A percentile compares a stretch with the other conserved stretches of the same genome.
These are phyloP conservation scores for Sarcophilus harrisii DNA, from an alignment of 2,797 vertebrate species.

Conservation along the genomic window DNA sequence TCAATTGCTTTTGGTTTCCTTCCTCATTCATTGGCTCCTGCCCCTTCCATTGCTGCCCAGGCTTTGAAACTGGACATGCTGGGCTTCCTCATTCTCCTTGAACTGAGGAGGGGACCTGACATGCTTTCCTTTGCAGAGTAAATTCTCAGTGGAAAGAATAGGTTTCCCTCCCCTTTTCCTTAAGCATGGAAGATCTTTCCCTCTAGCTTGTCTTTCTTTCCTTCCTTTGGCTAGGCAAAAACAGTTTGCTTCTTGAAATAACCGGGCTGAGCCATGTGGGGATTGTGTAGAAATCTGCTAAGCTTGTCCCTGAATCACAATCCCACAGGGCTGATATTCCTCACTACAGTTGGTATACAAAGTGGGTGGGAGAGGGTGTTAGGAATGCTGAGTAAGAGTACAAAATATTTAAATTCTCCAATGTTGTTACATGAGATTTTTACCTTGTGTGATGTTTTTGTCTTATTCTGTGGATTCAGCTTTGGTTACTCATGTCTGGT, in stretches of 20 bases:
- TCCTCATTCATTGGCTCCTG: not conserved
- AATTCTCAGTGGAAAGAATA: not conserved
- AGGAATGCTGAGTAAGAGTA: not conserved
- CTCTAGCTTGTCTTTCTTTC: not conserved
- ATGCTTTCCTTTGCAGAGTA: not conserved
- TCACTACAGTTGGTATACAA: not conserved
- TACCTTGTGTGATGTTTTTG: not conserved
- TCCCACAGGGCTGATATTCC: not conserved
- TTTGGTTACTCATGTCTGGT: not conserved
- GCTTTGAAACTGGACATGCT: not conserved
- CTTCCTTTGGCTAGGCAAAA: not conserved
- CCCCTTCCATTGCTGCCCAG: not conserved
- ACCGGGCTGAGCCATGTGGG: not conserved
- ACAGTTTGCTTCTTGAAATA: not conserved
- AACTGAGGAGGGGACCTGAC: not conserved
- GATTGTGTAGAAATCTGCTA: not conserved
- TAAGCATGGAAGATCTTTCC: not conserved
- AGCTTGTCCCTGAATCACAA: not conserved
- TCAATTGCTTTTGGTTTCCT: not conserved
- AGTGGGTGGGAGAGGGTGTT: not conserved
- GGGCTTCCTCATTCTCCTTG: not conserved
- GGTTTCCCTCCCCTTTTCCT: not conserved
- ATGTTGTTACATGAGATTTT: not conserved
- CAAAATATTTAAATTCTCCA: not conserved
- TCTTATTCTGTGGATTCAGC: not conserved